Evolutionary conservation across 2,888 invertebrate genomes (phyloP), one percentile per base, ranked within the genome.

Genomic region (Lasioglossum pauxillum): DNA sequence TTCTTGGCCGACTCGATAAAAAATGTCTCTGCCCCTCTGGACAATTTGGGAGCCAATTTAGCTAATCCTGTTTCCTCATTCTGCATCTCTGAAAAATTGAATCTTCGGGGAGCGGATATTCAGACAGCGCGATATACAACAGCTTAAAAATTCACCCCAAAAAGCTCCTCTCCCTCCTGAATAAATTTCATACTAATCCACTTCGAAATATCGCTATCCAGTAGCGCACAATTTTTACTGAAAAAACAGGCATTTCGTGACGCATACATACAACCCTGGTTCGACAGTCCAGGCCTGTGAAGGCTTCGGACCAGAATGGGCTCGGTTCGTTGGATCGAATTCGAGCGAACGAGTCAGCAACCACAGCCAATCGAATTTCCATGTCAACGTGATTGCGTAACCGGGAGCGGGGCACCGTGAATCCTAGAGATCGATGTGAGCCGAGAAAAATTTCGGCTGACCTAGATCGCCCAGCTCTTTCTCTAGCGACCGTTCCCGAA

Each of bases 351-450:
- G 41, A 77, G 38, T 49, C 72, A n/a, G 41, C 31, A 60, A 78
- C 71, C 60, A 41, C 53, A 27, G 72, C 19, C 80, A 79, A 85
- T 85, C 79, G 87, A 78, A 87, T 85, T 83, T 87, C 49, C 69
- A 19, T 78, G 86, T 80, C 78, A 67, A 81, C 79, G 41, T 49
- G 83, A 82, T 90, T 90, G 87, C 90, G 85, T 90, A 86, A 86
- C 75, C 7, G 44, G 27, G 74, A 76, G 77, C 69, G 23, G 67
- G 12, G 46, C 75, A 73, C 64, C 57, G 80, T 75, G 67, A 85
- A 88, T 80, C 75, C 41, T 60, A 16, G 44, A 77, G 86, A 84
- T 72, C 82, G 79, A 83, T 83, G 85, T 74, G 78, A 84, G 77
- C 75, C 67, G 76, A 69, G 73, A 88, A 89, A 89, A 90, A 86